Evolutionary conservation across 2,888 invertebrate genomes (phyloP).

Genomic region (Hirtodrosophila histrioides): DNA sequence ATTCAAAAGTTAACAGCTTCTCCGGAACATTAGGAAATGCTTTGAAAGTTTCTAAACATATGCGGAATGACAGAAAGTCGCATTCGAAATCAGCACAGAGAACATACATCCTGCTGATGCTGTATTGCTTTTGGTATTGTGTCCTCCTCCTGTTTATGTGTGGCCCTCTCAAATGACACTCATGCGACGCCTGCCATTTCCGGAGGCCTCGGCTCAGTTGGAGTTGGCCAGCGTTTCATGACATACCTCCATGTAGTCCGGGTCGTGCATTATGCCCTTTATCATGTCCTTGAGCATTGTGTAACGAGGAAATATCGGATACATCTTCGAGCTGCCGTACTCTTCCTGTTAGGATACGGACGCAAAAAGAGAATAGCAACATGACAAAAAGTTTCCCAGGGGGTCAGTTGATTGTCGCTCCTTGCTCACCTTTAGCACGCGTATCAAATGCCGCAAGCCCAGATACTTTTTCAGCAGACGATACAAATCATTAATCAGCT

Average conservation of each 20-base stretch:
- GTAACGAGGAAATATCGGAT: conserved; percentile 97
- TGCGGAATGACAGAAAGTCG: conserved; percentile 63
- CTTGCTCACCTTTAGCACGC: conserved; percentile 90
- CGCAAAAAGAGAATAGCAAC: conserved; percentile 10
- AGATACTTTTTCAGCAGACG: conserved; percentile 96
- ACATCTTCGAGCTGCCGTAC: conserved; percentile 95
- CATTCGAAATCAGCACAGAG: conserved; percentile 51
- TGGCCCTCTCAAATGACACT: conserved; percentile 73
- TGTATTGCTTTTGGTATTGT: conserved; percentile 11
- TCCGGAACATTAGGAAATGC: conserved; percentile 34
- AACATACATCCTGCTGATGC: conserved; percentile 24
- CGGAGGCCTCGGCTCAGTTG: conserved; percentile 80
- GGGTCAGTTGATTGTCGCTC: conserved; percentile 12
- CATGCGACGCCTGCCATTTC: conserved; percentile 78
- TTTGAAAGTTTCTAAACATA: conserved; percentile 51
- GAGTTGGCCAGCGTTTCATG: conserved; percentile 91
- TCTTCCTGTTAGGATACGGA: conserved; percentile 87
- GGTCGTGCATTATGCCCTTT: conserved; percentile 96
- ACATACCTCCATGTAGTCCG: conserved; percentile 98
- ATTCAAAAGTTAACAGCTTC: conserved; percentile 34
- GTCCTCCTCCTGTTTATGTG: conserved; percentile 34
- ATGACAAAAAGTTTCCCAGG: conserved; percentile 24
- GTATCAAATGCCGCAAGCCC: conserved; percentile 93
- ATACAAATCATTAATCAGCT: conserved; percentile 96
- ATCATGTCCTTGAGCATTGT: conserved; percentile 99